These are phyloP conservation scores for Zelostemma sp. DNA, from an alignment of 1,140 invertebrate genomes.

Conservation along the genomic window DNA sequence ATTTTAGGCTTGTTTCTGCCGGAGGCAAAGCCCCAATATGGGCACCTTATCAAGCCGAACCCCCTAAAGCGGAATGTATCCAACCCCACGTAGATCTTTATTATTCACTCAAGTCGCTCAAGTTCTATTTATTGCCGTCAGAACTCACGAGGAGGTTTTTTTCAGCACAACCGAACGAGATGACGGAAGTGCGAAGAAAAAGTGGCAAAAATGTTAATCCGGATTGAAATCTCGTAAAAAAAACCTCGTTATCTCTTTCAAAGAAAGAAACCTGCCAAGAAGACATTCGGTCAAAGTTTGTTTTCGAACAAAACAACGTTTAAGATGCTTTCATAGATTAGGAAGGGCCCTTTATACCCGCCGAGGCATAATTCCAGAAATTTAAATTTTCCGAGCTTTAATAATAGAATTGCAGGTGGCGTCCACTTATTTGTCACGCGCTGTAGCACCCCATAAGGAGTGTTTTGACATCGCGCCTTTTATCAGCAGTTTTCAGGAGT, in stretches of 20 bases:
- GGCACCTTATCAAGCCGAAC: slow-evolving; percentile 54
- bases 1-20: slow-evolving; percentile 50
- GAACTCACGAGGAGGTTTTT: slow-evolving; percentile 31
- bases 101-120: slow-evolving; percentile 65
- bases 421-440: not conserved
- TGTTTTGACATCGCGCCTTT: slow-evolving; percentile 59
- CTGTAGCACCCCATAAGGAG: slow-evolving; percentile 39
- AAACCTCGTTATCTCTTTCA: no score
- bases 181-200: not conserved
- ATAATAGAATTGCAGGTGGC: not conserved
- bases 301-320: no score
- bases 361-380: no score
- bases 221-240: not conserved
- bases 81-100: slow-evolving; percentile 60
- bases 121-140: slow-evolving; percentile 54
- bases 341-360: no score
- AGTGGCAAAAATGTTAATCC: not conserved
- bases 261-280: no score
- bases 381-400: no score
- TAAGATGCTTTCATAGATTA: no score
- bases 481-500: slow-evolving; percentile 14
- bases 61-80: slow-evolving; percentile 35
- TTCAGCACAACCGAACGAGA: no score
- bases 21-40: slow-evolving; percentile 60
- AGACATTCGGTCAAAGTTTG: no score